A percentile compares a stretch with the other conserved stretches of the same genome.
These are phyloP conservation scores for Cynopterus brachyotis DNA, from an alignment of 2,113 vertebrate genomes.

Conservation along the genomic window DNA sequence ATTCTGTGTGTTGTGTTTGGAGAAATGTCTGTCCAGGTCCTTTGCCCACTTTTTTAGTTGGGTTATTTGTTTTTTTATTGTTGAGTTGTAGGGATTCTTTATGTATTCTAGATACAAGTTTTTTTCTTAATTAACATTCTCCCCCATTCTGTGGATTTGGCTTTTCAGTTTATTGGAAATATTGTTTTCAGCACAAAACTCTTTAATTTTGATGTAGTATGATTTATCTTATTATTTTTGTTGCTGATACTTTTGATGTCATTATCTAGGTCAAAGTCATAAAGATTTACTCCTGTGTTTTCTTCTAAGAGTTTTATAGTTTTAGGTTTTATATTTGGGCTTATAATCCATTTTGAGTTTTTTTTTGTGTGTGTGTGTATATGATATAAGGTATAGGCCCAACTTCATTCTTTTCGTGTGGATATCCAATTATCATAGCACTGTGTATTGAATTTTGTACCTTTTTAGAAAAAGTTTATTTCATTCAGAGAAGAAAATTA, in stretches of 20 bases:
- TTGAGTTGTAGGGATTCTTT: not conserved
- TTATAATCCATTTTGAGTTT: not conserved
- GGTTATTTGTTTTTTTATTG: not conserved
- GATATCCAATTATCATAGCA: not conserved
- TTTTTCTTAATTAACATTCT: not conserved
- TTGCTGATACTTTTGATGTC: not conserved
- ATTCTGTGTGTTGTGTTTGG: not conserved
- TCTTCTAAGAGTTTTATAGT: not conserved
- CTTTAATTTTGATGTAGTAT: not conserved
- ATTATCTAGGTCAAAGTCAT: not conserved
- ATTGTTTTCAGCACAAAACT: not conserved
- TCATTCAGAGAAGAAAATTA: not conserved
- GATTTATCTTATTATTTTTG: not conserved
- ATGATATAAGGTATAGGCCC: not conserved
- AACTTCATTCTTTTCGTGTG: not conserved
- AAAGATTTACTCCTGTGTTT: not conserved
- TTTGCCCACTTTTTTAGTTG: not conserved
- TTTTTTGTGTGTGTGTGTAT: not conserved
- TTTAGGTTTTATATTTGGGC: not conserved
- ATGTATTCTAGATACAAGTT: not conserved
- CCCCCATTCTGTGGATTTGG: not conserved
- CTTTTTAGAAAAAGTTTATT: not conserved
- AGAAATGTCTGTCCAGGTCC: not conserved
- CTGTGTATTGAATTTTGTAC: not conserved
- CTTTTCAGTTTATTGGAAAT: not conserved